Percentiles rank a stretch among this genome's conserved stretches.
These are phyloP conservation scores for Ascaphus truei DNA, from an alignment of 2,113 vertebrate species.

Conservation along the genomic window DNA sequence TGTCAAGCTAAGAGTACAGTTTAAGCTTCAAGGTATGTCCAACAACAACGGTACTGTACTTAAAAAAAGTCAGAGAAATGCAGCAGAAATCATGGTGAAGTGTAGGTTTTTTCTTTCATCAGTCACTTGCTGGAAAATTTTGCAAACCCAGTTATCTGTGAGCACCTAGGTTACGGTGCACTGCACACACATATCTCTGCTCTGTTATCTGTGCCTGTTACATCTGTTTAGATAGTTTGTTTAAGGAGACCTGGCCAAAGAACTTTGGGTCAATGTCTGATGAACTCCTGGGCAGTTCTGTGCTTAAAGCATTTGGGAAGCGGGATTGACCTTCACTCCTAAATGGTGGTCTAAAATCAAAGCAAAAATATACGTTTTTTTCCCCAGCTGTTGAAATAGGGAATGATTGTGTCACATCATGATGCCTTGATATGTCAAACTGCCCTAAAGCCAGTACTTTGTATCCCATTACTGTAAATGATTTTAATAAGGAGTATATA, in stretches of 20 bases:
- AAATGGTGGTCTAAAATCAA: constrained; percentile 38
- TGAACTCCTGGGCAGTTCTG: constrained; percentile 44
- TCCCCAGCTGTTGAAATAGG: constrained; percentile 40
- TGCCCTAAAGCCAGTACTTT: too few species aligned
- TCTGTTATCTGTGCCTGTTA: constrained; percentile 42
- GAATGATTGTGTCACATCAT: constrained; percentile 32
- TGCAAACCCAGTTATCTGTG: constrained; percentile 15
- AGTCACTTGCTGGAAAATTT: background rate
- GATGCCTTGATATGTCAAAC: too few species aligned
- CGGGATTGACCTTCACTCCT: constrained; percentile 40
- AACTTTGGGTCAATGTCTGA: constrained; percentile 39
- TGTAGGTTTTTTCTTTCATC: background rate
- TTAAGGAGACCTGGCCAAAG: constrained; percentile 43
- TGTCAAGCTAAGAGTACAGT: too few species aligned
- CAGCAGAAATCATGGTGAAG: too few species aligned
- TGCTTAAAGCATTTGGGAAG: background rate
- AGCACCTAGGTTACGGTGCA: constrained; percentile 19
- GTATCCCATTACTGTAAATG: too few species aligned
- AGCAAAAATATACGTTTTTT: constrained; percentile 38
- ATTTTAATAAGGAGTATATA: too few species aligned
- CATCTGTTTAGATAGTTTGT: constrained; percentile 51
- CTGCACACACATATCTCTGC: background rate
- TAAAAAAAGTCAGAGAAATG: too few species aligned
- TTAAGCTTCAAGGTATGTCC: too few species aligned
- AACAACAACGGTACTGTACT: too few species aligned